Evolutionary conservation across 2,113 vertebrate genomes (phyloP).

Genomic region (Myocastor coypus): DNA sequence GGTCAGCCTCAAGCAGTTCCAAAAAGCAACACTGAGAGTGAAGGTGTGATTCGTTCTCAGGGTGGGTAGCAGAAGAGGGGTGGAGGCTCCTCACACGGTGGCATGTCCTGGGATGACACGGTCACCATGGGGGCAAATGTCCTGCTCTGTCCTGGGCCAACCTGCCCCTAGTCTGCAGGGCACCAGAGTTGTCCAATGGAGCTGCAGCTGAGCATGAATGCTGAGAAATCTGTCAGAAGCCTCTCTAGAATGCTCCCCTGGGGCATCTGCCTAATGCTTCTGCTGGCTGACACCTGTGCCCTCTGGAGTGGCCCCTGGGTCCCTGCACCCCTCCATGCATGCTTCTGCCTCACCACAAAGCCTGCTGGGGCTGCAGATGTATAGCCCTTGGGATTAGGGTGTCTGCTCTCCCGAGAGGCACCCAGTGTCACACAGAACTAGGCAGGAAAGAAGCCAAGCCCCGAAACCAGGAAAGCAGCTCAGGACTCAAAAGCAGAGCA

Average conservation of each 20-base stretch:
- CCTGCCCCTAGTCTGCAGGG: neutral
- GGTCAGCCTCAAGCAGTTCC: neutral
- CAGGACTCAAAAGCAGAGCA: neutral
- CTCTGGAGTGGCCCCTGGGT: neutral
- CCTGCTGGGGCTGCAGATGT: neutral
- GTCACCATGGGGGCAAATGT: neutral
- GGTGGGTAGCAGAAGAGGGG: too few relatives aligned
- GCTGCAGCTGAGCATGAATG: neutral
- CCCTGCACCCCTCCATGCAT: neutral
- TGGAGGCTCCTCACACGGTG: neutral
- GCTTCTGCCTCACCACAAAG: neutral
- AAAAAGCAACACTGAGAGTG: neutral
- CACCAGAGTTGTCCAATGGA: neutral
- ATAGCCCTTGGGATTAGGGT: neutral
- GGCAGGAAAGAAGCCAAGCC: neutral
- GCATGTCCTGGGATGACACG: neutral
- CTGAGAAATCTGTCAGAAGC: neutral
- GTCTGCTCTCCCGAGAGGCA: neutral
- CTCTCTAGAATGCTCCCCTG: neutral
- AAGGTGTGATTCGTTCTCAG: neutral
- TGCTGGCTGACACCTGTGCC: neutral
- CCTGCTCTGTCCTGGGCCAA: neutral
- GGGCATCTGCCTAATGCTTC: neutral
- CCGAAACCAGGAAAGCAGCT: too few relatives aligned
- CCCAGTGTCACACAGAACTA: rapidly evolving